A percentile compares a stretch with the other conserved stretches of the same genome.
These are phyloP conservation scores for Taenioides sp. DNA, from an alignment of 2,797 vertebrate genomes.

Conservation along the genomic window DNA sequence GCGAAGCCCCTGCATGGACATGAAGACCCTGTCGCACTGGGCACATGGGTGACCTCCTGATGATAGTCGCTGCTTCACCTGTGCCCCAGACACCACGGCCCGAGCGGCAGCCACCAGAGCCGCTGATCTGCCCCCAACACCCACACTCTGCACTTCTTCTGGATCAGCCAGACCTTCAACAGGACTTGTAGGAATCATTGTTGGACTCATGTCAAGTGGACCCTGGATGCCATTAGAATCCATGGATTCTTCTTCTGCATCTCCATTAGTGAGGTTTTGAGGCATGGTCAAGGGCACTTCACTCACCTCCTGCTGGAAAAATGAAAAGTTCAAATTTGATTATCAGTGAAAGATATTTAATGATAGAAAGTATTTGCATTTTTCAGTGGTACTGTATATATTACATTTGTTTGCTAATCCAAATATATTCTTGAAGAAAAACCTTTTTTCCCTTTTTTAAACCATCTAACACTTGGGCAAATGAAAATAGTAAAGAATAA, in stretches of 20 bases:
- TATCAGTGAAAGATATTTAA: neutral
- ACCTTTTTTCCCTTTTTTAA: no score
- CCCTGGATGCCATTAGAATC: constrained; percentile 43
- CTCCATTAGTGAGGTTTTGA: constrained; percentile 68
- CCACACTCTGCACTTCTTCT: constrained; percentile 30
- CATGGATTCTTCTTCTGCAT: constrained; percentile 55
- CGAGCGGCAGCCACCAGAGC: constrained; percentile 73
- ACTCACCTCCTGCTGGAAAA: constrained; percentile 72
- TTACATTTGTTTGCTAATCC: neutral
- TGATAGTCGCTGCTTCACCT: constrained; percentile 82
- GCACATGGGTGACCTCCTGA: constrained; percentile 91
- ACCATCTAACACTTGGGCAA: no score
- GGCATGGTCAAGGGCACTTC: constrained; percentile 66
- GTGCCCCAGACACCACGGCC: constrained; percentile 65
- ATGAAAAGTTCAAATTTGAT: constrained; percentile 3
- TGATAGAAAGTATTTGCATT: neutral
- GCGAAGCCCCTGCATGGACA: constrained; percentile 98
- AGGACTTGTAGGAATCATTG: constrained; percentile 26
- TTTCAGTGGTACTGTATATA: neutral
- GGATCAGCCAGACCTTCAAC: constrained; percentile 34
- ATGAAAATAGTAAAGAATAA: no score
- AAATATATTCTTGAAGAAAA: neutral
- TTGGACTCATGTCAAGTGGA: constrained; percentile 18
- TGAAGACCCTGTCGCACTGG: constrained; percentile 95
- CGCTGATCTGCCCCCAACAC: constrained; percentile 37